A percentile compares a stretch with the other conserved stretches of the same genome.
phyloP scores from a whole-genome alignment of 2,797 vertebrate species.

The Squalus acanthias region DNA sequence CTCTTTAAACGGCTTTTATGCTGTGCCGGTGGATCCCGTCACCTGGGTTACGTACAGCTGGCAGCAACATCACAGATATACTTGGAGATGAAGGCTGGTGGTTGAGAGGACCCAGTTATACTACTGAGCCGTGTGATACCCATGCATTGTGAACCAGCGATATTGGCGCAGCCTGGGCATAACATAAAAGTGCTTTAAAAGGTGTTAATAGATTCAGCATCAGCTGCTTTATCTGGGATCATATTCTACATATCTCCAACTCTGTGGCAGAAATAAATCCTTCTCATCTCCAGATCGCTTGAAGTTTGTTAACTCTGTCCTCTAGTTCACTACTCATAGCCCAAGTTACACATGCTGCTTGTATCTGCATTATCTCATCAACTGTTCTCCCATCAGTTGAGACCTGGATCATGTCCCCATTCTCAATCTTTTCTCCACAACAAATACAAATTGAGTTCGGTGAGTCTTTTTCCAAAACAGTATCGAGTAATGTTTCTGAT shows the following conservation, averaged over 20 bases:
- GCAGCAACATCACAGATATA: background rate
- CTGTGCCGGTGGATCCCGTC: background rate
- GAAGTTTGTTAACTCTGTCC: background rate
- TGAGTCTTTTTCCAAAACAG: background rate
- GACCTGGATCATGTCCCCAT: background rate
- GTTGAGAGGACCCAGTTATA: background rate
- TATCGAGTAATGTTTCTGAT: background rate
- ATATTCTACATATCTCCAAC: background rate
- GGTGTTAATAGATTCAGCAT: background rate
- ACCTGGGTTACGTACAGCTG: background rate
- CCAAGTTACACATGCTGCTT: background rate
- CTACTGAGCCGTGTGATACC: background rate
- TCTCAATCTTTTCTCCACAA: background rate
- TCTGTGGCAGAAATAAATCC: background rate
- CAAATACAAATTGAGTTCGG: background rate
- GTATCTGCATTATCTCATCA: background rate
- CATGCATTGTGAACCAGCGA: background rate
- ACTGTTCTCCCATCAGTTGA: background rate
- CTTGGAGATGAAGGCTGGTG: background rate
- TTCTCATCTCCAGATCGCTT: background rate
- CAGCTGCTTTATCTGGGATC: background rate
- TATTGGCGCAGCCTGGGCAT: background rate
- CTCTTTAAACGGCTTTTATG: background rate
- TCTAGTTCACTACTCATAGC: background rate
- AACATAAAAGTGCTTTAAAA: background rate